A percentile compares a stretch with the other conserved stretches of the same genome.
Evolutionary conservation across 2,113 vertebrate species (phyloP).

Genomic region (Eleginops maclovinus): DNA sequence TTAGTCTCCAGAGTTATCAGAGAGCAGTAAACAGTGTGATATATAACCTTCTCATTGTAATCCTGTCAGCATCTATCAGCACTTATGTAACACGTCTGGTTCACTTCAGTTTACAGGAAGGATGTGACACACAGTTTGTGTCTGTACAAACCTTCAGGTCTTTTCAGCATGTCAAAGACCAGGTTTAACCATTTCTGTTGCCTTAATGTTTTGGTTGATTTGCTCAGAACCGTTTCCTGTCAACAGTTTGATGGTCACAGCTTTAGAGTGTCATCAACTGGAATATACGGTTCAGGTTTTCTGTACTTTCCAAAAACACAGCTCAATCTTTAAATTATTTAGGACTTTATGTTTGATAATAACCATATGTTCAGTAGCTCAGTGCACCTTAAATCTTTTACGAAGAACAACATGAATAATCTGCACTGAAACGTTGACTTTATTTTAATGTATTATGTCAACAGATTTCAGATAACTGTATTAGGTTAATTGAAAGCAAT

Average conservation of each 20-base stretch:
- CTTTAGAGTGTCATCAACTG: not conserved
- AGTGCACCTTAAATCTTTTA: not conserved
- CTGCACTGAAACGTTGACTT: too few species aligned
- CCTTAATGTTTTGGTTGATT: slow-evolving; percentile 7
- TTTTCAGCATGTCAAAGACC: slow-evolving; percentile 16
- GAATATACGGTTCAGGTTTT: not conserved
- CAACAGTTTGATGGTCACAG: not conserved
- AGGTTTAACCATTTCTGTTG: not conserved
- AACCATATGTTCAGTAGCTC: not conserved
- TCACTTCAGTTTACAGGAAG: slow-evolving; percentile 12
- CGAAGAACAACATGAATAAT: too few species aligned
- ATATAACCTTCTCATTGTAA: slow-evolving; percentile 29
- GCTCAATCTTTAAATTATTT: too few species aligned
- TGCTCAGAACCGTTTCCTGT: not conserved
- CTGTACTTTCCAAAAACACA: not conserved
- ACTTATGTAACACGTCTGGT: slow-evolving; percentile 44
- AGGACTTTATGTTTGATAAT: not conserved
- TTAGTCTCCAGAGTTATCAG: slow-evolving; percentile 38
- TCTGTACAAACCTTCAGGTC: not conserved
- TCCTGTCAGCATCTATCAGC: slow-evolving; percentile 36
- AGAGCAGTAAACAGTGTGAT: slow-evolving; percentile 37
- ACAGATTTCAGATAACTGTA: too few species aligned
- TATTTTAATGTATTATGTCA: too few species aligned
- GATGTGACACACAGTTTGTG: slow-evolving; percentile 33
- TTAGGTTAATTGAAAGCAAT: too few species aligned